A percentile compares a stretch with the other conserved stretches of the same genome.
These are phyloP conservation scores for Erethizon dorsatum DNA, from an alignment of 2,797 vertebrate genomes.

Conservation along the genomic window DNA sequence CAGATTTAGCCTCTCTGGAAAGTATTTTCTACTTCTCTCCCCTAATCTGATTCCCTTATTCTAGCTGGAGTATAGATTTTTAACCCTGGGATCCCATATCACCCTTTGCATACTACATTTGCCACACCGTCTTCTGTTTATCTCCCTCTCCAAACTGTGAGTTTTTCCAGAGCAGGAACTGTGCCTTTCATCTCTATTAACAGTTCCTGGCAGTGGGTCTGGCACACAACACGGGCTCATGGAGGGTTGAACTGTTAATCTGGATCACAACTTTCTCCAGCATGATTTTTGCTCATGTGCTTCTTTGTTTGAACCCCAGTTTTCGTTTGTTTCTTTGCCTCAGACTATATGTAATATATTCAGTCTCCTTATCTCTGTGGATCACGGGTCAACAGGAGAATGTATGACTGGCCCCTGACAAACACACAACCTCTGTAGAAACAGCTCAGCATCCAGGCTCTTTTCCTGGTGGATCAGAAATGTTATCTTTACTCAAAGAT, in stretches of 20 bases:
- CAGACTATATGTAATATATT: neutral
- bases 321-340: constrained; percentile 48
- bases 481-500: constrained; percentile 1
- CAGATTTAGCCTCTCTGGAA: constrained; percentile 31
- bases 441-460: neutral
- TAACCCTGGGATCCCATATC: neutral
- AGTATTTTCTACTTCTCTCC: neutral
- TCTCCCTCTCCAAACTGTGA: constrained; percentile 66
- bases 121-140: constrained; percentile 73
- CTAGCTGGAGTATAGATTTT: constrained; percentile 51
- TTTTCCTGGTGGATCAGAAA: neutral
- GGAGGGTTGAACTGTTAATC: constrained; percentile 27
- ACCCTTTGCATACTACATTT: constrained; percentile 15
- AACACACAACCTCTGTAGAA: neutral
- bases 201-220: constrained; percentile 64
- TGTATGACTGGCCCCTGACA: neutral
- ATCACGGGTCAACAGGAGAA: neutral
- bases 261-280: constrained; percentile 56
- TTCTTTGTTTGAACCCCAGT: constrained; percentile 12
- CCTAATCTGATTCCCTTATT: neutral
- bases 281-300: constrained; percentile 29
- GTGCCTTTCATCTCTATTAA: constrained; percentile 69
- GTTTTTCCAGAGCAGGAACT: constrained; percentile 68
- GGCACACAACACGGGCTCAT: constrained; percentile 54
- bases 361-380: neutral